Conservation (phyloP, 2,797 vertebrate species). For the Arnoldichthys spilopterus region DNA sequence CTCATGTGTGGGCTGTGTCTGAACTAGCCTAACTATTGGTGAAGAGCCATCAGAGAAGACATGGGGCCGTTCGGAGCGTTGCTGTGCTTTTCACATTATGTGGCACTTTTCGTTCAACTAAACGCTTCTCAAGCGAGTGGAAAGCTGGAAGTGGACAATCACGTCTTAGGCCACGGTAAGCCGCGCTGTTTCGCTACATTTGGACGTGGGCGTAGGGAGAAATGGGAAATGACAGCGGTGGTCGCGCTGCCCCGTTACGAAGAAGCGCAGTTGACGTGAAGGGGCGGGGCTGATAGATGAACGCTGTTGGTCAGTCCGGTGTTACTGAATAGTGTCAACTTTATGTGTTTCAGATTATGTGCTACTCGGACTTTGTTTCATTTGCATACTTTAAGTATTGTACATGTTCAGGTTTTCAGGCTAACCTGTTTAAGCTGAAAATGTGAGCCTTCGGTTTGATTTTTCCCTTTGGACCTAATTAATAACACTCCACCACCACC, state of each 20-base stretch:
- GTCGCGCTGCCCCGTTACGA: background rate
- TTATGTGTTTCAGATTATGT: background rate
- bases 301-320: background rate
- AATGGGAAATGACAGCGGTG: background rate
- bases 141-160: slow-evolving; percentile 79
- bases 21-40: slow-evolving; percentile 57
- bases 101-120: slow-evolving; percentile 88
- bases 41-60: slow-evolving; percentile 35
- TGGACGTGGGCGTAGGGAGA: background rate
- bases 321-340: background rate
- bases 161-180: slow-evolving; percentile 84
- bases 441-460: background rate
- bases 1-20: slow-evolving; percentile 70
- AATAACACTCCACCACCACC: too few species aligned
- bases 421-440: background rate
- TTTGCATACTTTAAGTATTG: background rate
- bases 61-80: slow-evolving; percentile 81
- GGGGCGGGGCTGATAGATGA: slow-evolving; percentile 56
- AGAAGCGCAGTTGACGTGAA: slow-evolving; percentile 27
- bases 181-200: background rate
- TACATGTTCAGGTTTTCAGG: background rate
- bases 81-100: slow-evolving; percentile 83
- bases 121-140: slow-evolving; percentile 75
- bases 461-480: too few species aligned
- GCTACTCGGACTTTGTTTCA: too few species aligned